Evolutionary conservation across 2,888 invertebrate species (phyloP), one percentile per base, ranked within the genome.

Genomic region (Hypomecis punctinalis): DNA sequence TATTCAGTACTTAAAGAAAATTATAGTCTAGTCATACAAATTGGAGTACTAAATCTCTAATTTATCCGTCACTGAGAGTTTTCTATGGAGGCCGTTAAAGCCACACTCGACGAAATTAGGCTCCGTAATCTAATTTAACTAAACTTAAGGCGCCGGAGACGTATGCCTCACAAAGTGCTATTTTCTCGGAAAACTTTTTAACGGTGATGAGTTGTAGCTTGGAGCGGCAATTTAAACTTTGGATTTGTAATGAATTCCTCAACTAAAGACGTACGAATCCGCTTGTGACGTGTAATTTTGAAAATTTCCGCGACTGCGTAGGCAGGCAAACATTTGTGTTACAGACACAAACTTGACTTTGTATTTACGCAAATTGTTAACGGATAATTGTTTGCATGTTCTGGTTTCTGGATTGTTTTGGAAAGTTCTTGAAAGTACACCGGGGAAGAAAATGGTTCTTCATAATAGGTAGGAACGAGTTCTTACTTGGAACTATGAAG

Each of bases 131-230:
- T 85, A 86, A 88, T 87, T 88, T 84, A 84, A 81, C 77, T 82
- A 81, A 86, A 82, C 80, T 81, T 72, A 78, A 78, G 77, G 73
- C 74, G 76, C 67, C 73, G 73, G 74, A 83, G 80, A 83, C 79
- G 81, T 80, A 81, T 82, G 80, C 77, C 69, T 67, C 66, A 69
- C 65, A 69, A 61, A 72, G 63, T 66, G 62, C 62, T 62, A 68
- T 71, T 68, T 73, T 67, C 69, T 61, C 63, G 54, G 53, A 65
- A 81, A 89, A 89, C 80, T 87, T 89, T 86, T 86, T 87, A 88
- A 88, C 81, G 81, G 76, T 88, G 89, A 90, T 89, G 86, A 88
- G 87, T 82, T 84, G 82, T 83, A 82, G 83, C 86, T 84, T 70
- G 71, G 77, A 80, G 83, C 83, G 77, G 82, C 84, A 88, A 86